Evolutionary conservation across 2,888 invertebrate species (phyloP).

Genomic region (Brassicogethes aeneus): DNA sequence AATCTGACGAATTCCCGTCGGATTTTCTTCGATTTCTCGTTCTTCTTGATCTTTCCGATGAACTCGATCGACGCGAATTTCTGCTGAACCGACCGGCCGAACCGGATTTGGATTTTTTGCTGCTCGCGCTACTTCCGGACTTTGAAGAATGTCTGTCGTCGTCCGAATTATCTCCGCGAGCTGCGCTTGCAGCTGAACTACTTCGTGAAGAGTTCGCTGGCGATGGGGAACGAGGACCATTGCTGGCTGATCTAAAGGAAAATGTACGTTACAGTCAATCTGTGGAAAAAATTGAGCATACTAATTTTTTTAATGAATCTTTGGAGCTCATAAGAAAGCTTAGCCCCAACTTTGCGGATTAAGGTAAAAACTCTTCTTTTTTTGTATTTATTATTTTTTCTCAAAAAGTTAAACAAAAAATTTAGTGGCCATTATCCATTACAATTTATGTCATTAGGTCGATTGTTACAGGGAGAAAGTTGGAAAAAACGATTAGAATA

Average conservation of each 20-base stretch:
- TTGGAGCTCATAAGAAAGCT: too few species aligned
- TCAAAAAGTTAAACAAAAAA: too few species aligned
- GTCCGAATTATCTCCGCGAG: slow-evolving; percentile 4
- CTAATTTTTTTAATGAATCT: too few species aligned
- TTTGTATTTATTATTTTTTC: too few species aligned
- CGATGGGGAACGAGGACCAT: slow-evolving; percentile 19
- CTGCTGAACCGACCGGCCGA: slow-evolving; percentile 15
- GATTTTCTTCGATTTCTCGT: slow-evolving; percentile 22
- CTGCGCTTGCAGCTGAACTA: slow-evolving; percentile 15
- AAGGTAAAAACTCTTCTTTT: too few species aligned
- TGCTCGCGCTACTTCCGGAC: slow-evolving; percentile 28
- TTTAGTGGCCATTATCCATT: too few species aligned
- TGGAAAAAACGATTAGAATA: too few species aligned
- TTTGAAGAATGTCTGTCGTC: slow-evolving; percentile 25
- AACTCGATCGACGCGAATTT: slow-evolving; percentile 21
- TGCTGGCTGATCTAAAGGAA: neutral
- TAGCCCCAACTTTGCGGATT: too few species aligned
- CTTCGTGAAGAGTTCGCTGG: slow-evolving; percentile 21
- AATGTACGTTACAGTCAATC: too few species aligned
- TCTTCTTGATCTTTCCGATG: slow-evolving; percentile 19
- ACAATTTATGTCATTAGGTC: too few species aligned
- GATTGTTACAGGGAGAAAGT: too few species aligned
- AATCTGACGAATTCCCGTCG: slow-evolving; percentile 37
- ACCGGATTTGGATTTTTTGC: slow-evolving; percentile 24
- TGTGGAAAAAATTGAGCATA: too few species aligned